Evolutionary conservation across 2,113 vertebrate genomes (phyloP).

Genomic region (Daboia siamensis): DNA sequence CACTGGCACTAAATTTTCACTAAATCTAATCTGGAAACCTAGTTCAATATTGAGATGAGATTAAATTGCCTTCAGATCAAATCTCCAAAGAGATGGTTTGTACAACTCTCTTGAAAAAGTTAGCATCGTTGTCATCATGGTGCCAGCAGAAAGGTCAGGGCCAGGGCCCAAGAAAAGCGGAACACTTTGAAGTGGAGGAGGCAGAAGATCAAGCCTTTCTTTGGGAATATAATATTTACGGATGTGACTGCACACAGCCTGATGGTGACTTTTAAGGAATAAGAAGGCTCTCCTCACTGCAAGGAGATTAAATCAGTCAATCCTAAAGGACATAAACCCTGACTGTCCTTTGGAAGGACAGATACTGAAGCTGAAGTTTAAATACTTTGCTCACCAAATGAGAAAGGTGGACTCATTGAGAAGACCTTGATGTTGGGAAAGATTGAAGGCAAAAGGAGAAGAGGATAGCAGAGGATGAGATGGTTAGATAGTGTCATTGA

Average conservation of each 20-base stretch:
- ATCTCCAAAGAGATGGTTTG: neutral
- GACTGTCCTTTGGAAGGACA: neutral
- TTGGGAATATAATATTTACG: neutral
- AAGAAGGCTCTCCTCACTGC: neutral
- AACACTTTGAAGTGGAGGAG: neutral
- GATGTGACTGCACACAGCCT: neutral
- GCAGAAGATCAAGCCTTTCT: neutral
- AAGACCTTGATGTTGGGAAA: neutral
- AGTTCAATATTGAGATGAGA: neutral
- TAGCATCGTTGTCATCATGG: neutral
- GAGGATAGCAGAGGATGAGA: neutral
- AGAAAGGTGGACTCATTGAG: neutral
- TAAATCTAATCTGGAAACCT: neutral
- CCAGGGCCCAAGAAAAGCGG: neutral
- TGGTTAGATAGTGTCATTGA: neutral
- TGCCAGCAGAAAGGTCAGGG: neutral
- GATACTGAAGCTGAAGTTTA: neutral
- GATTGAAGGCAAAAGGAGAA: neutral
- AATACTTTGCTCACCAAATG: neutral
- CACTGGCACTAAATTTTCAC: neutral
- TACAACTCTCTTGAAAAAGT: neutral
- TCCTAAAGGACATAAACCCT: neutral
- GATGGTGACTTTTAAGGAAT: neutral
- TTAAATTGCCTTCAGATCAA: neutral
- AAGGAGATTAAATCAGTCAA: neutral